Evolutionary conservation across 2,888 invertebrate genomes (phyloP).

Genomic region (Notodonta dromedarius): DNA sequence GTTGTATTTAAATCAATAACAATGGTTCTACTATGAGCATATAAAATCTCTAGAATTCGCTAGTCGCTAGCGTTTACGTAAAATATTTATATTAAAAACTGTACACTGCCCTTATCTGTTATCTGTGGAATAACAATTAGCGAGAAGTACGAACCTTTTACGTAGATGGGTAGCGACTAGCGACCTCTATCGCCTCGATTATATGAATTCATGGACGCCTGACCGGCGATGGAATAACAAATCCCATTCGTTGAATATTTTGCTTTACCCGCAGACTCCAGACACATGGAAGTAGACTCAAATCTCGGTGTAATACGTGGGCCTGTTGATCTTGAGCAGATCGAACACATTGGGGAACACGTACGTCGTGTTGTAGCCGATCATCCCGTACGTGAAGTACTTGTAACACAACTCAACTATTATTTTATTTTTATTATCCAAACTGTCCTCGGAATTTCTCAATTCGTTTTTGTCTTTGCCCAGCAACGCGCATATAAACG

Average conservation of each 20-base stretch:
- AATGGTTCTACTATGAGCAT: no score
- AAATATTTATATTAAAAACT: no score
- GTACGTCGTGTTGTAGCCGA: constrained; percentile 92
- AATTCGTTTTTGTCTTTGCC: constrained; percentile 87
- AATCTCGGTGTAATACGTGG: constrained; percentile 94
- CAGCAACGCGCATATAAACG: constrained; percentile 88
- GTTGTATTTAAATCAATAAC: no score
- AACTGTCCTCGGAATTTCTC: constrained; percentile 85
- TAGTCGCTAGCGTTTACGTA: no score
- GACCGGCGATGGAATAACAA: background rate
- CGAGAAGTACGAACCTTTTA: no score
- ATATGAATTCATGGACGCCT: background rate
- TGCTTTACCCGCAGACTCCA: background rate
- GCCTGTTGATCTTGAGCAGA: constrained; percentile 90
- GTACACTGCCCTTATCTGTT: no score
- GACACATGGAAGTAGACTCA: constrained; percentile 60
- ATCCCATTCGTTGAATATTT: background rate
- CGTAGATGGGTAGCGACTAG: no score
- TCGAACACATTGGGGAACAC: constrained; percentile 91
- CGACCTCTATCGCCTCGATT: no score
- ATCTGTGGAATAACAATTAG: no score
- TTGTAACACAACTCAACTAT: constrained; percentile 93
- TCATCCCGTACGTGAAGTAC: constrained; percentile 91
- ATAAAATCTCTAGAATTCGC: no score
- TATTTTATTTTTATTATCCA: constrained; percentile 88